Evolutionary conservation across 2,797 vertebrate species (phyloP).

Genomic region (Crocodylus rhombifer): DNA sequence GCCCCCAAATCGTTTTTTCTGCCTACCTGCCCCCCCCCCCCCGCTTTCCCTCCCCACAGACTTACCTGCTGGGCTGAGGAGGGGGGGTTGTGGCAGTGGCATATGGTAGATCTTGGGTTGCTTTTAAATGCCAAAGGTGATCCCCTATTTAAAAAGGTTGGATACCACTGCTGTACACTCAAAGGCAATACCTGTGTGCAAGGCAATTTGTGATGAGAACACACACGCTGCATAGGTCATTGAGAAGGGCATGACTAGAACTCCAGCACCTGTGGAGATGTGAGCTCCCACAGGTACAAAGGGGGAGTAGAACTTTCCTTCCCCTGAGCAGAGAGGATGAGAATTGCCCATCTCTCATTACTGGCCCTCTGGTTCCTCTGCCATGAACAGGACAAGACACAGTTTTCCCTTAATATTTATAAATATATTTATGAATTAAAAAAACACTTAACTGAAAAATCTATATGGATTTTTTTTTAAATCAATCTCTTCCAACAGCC

Average conservation of each 20-base stretch:
- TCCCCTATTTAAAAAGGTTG: too few relatives aligned
- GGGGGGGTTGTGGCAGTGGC: too few relatives aligned
- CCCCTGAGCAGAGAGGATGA: background rate
- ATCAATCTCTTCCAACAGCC: background rate
- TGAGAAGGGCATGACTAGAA: background rate
- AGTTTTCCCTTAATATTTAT: background rate
- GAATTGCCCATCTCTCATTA: background rate
- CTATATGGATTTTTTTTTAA: background rate
- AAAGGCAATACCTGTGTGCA: too few relatives aligned
- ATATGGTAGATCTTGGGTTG: too few relatives aligned
- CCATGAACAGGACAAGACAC: background rate
- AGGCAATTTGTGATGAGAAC: background rate
- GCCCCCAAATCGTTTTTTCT: too few relatives aligned
- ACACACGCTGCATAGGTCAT: background rate
- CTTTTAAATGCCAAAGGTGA: too few relatives aligned
- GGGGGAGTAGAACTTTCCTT: background rate
- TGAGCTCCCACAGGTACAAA: background rate
- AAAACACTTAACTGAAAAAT: background rate
- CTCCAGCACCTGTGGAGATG: background rate
- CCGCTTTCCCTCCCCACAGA: too few relatives aligned
- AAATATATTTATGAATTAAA: background rate
- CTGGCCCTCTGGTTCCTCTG: background rate
- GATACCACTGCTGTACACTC: too few relatives aligned
- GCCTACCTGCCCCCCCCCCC: too few relatives aligned
- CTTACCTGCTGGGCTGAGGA: too few relatives aligned